Evolutionary conservation across 2,888 invertebrate genomes (phyloP), one percentile per base, ranked within the genome.

Genomic region (Unio delphinus): DNA sequence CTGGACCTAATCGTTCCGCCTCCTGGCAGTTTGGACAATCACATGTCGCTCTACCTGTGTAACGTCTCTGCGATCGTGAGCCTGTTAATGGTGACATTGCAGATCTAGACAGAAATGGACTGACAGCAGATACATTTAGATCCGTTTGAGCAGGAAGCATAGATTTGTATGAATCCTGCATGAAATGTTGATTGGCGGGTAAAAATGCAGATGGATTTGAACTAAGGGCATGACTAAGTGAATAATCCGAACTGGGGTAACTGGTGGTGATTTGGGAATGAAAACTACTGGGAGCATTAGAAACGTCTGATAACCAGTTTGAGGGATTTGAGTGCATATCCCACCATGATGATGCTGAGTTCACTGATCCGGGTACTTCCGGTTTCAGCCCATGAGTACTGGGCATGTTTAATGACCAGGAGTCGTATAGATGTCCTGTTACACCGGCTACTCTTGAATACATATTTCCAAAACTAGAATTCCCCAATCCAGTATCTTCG

Each of bases 1-100:
- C 97, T 20, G 88, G 88, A 28, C 97, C 98, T 72, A 98, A 92
- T 67, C 97, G 92, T 90, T 90, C 89, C 26, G 98, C 97, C 91
- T 99, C 98, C 91, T 97, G 97, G 89, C 99, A 99, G 91, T 99
- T 99, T 68, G 99, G 99, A 89, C 99, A 99, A 91, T 99, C 99
- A 91, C 99, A 99, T 65, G 98, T 99, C 23, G 98, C 97, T 55
- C 98, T 93, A 1, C 98, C 98, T 30, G 98, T 96, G 92, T 97
- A 98, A 74, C 97, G 94, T 70, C 81, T 77, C 60, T 80, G 81
- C 64, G 77, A 74, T 68, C 97, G 93, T 66, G 85, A 84, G 8
- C 84, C 80, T 5, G 84, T 77, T 30, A 80, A 67, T 45, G 76
- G 79, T 20, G 90, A 85, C 73, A 90, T 81, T 55, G 94, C 94